These are phyloP conservation scores for Leptinotarsa tumamoca DNA, from an alignment of 2,888 invertebrate genomes.

Conservation along the genomic window DNA sequence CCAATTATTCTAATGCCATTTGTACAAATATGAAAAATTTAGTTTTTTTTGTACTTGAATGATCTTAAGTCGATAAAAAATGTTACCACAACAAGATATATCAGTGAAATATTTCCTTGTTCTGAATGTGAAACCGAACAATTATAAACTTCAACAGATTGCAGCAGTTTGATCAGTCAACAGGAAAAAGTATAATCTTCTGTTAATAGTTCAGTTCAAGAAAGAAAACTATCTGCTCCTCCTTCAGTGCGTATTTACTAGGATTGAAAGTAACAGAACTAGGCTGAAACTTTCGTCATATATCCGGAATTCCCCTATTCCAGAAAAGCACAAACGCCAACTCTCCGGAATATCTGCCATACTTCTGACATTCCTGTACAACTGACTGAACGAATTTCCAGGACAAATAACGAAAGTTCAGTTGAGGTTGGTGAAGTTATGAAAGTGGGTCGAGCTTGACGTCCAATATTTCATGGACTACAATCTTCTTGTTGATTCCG, in stretches of 20 bases:
- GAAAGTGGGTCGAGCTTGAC: conserved; percentile 28
- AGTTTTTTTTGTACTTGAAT: too few species aligned
- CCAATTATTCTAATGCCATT: too few species aligned
- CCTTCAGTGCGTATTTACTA: background rate
- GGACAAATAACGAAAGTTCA: conserved; percentile 34
- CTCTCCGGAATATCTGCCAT: conserved; percentile 25
- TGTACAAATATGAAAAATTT: too few species aligned
- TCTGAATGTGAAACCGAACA: too few species aligned
- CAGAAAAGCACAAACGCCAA: conserved; percentile 24
- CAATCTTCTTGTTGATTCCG: conserved; percentile 29
- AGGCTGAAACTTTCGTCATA: background rate
- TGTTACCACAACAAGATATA: too few species aligned
- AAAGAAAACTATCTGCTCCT: background rate
- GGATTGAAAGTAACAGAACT: background rate
- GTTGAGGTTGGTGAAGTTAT: conserved; percentile 27
- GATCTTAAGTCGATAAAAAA: too few species aligned
- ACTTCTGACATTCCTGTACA: conserved; percentile 29
- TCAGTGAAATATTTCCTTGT: too few species aligned
- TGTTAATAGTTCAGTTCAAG: too few species aligned
- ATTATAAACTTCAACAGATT: too few species aligned
- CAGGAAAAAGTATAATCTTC: too few species aligned
- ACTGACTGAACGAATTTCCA: conserved; percentile 29
- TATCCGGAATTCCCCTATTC: background rate
- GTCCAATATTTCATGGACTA: conserved; percentile 28
- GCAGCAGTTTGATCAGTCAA: too few species aligned